These are phyloP conservation scores for Delphinapterus leucas DNA, from an alignment of 2,113 vertebrate genomes.

Conservation along the genomic window DNA sequence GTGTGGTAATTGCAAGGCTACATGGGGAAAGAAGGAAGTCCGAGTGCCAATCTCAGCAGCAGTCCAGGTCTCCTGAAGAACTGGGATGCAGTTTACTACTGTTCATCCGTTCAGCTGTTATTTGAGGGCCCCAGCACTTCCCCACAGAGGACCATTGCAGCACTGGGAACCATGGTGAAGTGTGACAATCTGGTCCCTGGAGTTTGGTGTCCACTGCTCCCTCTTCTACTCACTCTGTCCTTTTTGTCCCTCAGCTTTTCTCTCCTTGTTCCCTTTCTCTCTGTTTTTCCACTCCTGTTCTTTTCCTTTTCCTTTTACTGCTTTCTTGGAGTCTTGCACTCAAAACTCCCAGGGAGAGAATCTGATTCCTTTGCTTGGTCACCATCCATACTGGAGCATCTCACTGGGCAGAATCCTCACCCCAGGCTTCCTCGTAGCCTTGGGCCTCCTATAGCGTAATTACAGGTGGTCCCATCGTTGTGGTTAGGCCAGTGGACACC, in stretches of 20 bases:
- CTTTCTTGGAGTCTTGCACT: neutral
- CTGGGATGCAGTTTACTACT: neutral
- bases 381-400: neutral
- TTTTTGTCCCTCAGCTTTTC: neutral
- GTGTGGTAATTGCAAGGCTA: neutral
- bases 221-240: neutral
- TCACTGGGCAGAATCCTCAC: neutral
- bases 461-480: neutral
- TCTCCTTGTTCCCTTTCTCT: neutral
- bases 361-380: neutral
- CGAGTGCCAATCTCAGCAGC: neutral
- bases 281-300: neutral
- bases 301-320: neutral
- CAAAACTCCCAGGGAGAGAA: neutral
- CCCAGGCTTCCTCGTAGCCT: neutral
- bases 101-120: neutral
- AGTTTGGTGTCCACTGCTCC: neutral
- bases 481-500: neutral
- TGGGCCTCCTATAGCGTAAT: rapidly evolving
- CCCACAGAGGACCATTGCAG: too few relatives aligned
- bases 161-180: neutral
- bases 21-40: neutral
- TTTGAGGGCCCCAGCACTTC: neutral
- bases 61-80: neutral
- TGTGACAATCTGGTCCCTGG: neutral